Conservation (phyloP, 2,888 invertebrate genomes). For the Monochamus alternatus region DNA sequence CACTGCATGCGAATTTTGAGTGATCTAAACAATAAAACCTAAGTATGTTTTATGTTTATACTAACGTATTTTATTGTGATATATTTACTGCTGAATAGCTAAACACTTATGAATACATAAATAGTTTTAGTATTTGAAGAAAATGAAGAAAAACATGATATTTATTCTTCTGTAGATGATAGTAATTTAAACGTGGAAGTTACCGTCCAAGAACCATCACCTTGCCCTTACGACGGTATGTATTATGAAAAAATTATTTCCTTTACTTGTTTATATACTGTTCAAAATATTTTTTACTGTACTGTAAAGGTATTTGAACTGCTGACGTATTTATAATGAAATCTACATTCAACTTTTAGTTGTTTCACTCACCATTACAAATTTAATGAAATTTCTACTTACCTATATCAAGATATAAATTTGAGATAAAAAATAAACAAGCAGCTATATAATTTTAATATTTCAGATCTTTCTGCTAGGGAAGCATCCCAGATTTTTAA, state of each 20-base stretch:
- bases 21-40: neutral
- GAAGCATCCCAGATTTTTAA: constrained; percentile 53
- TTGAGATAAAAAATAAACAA: neutral
- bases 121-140: constrained; percentile 44
- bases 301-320: too few species aligned
- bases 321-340: too few species aligned
- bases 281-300: too few species aligned
- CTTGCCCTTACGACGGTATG: constrained; percentile 48
- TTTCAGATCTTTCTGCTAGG: constrained; percentile 58
- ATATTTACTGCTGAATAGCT: neutral
- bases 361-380: too few species aligned
- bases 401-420: neutral
- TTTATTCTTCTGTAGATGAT: constrained; percentile 52
- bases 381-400: too few species aligned
- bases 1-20: constrained; percentile 1
- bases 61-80: neutral
- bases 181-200: constrained; percentile 25
- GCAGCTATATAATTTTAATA: neutral
- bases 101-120: constrained; percentile 28
- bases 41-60: neutral
- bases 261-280: too few species aligned
- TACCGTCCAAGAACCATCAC: constrained; percentile 27
- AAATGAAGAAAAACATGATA: constrained; percentile 39
- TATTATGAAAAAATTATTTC: neutral
- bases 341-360: too few species aligned